phyloP scores from a whole-genome alignment of 2,797 vertebrate genomes.

The Phyllotis vaccarum region DNA sequence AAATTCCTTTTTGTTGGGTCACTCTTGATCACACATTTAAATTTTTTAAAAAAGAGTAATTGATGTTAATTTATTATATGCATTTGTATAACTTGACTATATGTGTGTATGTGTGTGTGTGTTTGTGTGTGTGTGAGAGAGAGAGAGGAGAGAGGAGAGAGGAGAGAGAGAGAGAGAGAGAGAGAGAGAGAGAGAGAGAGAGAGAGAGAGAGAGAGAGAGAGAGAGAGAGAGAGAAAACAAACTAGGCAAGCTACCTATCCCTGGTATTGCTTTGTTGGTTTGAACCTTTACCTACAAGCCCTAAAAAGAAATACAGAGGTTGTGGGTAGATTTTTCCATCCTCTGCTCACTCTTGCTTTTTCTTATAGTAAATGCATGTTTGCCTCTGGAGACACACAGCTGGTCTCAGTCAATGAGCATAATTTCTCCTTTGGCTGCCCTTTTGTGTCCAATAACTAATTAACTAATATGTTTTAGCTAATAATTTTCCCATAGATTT shows the following conservation, averaged over 20 bases:
- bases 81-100: background rate
- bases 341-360: background rate
- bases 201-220: background rate
- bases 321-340: background rate
- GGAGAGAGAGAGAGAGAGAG: background rate
- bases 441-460: no score
- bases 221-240: background rate
- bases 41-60: slow-evolving; percentile 24
- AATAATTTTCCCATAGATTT: background rate
- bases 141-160: background rate
- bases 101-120: rapidly evolving
- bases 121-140: no score
- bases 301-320: background rate
- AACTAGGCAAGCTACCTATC: no score
- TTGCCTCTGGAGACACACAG: background rate
- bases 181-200: background rate
- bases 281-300: background rate
- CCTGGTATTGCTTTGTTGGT: no score
- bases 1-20: background rate
- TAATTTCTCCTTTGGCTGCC: background rate
- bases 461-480: no score
- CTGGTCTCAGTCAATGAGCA: background rate
- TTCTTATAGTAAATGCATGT: background rate
- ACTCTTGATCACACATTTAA: background rate
- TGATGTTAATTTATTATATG: background rate